phyloP scores from a whole-genome alignment of 2,797 vertebrate genomes.

The Cuniculus paca region DNA sequence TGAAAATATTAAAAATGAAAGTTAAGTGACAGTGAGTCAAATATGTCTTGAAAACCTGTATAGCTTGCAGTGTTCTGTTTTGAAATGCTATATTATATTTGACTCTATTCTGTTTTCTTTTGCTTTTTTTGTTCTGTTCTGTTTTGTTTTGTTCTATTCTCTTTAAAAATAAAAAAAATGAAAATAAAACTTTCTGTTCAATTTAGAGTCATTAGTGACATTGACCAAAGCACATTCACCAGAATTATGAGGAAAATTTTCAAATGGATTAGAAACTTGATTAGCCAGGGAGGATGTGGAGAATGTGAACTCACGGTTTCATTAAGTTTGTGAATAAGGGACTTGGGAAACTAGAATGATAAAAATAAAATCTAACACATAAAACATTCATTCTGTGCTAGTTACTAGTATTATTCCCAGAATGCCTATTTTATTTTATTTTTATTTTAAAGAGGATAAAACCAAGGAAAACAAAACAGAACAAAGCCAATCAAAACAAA shows the following conservation, averaged over 20 bases:
- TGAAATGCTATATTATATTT: no score
- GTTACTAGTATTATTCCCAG: background rate
- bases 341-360: background rate
- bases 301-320: background rate
- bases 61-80: no score
- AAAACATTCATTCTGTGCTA: background rate
- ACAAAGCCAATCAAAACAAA: no score
- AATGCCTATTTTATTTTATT: background rate
- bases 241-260: background rate
- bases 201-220: background rate
- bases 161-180: no score
- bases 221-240: background rate
- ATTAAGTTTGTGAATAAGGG: background rate
- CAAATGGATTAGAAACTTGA: background rate
- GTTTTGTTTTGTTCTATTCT: no score
- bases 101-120: no score
- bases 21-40: background rate
- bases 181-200: background rate
- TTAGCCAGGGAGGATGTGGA: background rate
- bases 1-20: background rate
- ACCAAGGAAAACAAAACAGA: no score
- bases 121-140: no score
- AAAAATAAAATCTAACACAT: background rate
- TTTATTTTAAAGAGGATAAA: no score
- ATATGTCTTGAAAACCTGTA: no score